Evolutionary conservation across 2,888 invertebrate species (phyloP).

Genomic region (Leptinotarsa rubiginosa): DNA sequence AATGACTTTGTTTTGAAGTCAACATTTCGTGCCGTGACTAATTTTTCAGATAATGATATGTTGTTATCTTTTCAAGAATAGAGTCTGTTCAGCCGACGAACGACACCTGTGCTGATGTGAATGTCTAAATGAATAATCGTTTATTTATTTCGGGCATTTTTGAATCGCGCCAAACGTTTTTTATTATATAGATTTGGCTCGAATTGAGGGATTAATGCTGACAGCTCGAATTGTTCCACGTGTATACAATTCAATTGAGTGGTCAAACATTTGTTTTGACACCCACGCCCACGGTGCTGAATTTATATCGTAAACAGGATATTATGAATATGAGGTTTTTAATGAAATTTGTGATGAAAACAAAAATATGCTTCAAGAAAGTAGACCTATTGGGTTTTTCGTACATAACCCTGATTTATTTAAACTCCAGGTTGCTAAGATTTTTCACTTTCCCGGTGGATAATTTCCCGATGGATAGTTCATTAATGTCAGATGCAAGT

Average conservation of each 20-base stretch:
- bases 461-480: no score
- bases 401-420: no score
- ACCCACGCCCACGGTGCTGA: not conserved
- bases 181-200: not conserved
- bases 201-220: not conserved
- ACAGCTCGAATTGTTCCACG: not conserved
- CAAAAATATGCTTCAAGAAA: no score
- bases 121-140: not conserved
- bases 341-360: no score
- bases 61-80: not conserved
- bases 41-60: not conserved
- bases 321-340: no score
- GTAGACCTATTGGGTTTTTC: no score
- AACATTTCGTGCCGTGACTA: no score
- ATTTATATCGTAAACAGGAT: not conserved
- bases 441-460: no score
- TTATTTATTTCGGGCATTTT: not conserved
- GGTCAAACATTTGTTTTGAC: not conserved
- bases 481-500: no score
- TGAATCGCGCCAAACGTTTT: slow-evolving; percentile 1
- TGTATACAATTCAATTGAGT: not conserved
- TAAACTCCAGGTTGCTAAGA: no score
- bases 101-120: not conserved
- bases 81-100: not conserved
- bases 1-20: no score